Conservation (phyloP, 2,113 vertebrate genomes). For the Acrocephalus arundinaceus region DNA sequence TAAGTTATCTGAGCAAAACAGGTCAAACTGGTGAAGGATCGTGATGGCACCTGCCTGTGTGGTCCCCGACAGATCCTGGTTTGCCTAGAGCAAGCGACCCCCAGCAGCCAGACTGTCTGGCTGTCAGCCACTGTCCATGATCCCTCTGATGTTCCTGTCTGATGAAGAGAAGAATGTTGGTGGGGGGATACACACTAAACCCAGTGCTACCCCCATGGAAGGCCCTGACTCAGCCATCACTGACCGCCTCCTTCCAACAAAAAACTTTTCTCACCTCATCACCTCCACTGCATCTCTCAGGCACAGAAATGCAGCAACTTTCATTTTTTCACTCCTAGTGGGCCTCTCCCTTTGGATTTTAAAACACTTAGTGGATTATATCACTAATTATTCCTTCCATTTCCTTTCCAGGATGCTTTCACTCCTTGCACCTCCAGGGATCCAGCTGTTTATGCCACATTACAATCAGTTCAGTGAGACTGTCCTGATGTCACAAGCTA, state of each 20-base stretch:
- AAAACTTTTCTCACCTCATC: neutral
- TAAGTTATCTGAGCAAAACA: neutral
- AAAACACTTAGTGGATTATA: neutral
- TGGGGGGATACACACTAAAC: neutral
- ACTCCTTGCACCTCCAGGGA: neutral
- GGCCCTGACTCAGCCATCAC: neutral
- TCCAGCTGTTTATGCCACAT: neutral
- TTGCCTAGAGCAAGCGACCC: neutral
- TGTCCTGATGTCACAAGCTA: neutral
- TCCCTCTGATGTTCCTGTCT: neutral
- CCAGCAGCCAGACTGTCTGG: neutral
- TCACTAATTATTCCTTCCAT: neutral
- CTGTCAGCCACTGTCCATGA: fast-evolving
- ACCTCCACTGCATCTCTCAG: neutral
- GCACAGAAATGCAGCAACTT: neutral
- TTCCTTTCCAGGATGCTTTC: neutral
- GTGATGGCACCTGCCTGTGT: neutral
- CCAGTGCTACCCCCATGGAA: neutral
- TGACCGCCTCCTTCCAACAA: neutral
- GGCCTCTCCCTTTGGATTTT: neutral
- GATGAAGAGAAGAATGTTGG: neutral
- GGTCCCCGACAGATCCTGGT: neutral
- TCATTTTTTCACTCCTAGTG: neutral
- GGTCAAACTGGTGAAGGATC: neutral
- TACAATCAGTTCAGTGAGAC: neutral